These are phyloP conservation scores for Cassiopea andromeda DNA, from an alignment of 30 jellyfish, hydroid and myxozoan genomes.

Conservation along the genomic window DNA sequence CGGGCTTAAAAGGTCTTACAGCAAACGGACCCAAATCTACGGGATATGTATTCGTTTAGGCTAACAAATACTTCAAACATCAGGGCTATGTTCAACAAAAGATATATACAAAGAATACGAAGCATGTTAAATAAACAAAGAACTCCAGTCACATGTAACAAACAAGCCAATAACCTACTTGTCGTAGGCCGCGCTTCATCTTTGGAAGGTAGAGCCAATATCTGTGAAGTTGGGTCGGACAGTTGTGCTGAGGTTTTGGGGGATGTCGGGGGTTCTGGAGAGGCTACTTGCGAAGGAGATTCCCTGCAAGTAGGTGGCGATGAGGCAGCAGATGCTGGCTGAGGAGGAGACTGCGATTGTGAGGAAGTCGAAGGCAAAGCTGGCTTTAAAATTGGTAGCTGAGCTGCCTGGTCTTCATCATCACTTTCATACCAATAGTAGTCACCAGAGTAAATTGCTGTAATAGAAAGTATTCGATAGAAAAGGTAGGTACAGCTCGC, in stretches of 20 bases:
- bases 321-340: neutral
- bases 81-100: too few species aligned
- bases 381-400: neutral
- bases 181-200: slow-evolving; percentile 25
- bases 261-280: neutral
- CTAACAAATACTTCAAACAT: too few species aligned
- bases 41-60: too few species aligned
- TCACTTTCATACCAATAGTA: slow-evolving; percentile 89
- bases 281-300: neutral
- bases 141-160: neutral
- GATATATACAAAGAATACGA: too few species aligned
- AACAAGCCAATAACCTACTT: neutral
- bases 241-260: neutral
- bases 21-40: too few species aligned
- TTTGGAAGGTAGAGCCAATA: neutral
- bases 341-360: neutral
- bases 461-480: neutral
- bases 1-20: too few species aligned
- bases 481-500: neutral
- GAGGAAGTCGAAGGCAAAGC: neutral
- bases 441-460: slow-evolving; percentile 95
- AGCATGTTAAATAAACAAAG: neutral
- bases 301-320: neutral
- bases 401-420: slow-evolving; percentile 48
- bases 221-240: slow-evolving; percentile 12